phyloP scores from a whole-genome alignment of 2,113 vertebrate species.

The Takifugu bimaculatus region DNA sequence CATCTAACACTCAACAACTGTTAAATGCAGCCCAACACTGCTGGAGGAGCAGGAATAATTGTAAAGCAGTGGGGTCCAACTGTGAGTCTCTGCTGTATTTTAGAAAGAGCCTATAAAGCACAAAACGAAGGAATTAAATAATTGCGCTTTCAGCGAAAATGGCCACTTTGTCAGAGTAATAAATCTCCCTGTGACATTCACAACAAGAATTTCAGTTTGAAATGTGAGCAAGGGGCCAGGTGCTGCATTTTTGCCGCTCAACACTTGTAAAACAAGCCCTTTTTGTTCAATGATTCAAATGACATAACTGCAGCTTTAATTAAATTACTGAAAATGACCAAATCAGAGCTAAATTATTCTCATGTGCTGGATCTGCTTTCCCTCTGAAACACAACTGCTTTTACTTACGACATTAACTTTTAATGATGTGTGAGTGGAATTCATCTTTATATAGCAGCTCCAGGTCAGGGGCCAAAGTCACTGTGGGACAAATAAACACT shows the following conservation, averaged over 20 bases:
- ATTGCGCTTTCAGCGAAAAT: slow-evolving; percentile 6
- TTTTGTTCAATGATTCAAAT: too few relatives aligned
- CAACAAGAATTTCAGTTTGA: slow-evolving; percentile 20
- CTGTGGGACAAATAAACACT: slow-evolving; percentile 31
- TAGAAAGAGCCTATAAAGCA: neutral
- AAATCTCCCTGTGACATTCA: slow-evolving; percentile 27
- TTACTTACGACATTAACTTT: neutral
- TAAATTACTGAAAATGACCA: neutral
- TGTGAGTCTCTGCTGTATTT: neutral
- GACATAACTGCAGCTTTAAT: neutral
- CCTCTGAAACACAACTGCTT: neutral
- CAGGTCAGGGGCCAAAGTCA: slow-evolving; percentile 6
- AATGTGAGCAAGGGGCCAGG: neutral
- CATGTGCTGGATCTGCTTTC: neutral
- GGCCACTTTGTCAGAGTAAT: slow-evolving; percentile 11
- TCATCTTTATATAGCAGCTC: slow-evolving; percentile 11
- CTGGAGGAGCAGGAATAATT: neutral
- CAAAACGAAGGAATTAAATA: slow-evolving; percentile 14
- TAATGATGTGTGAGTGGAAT: neutral
- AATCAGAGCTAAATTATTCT: neutral
- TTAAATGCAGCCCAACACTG: neutral
- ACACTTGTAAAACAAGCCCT: slow-evolving; percentile 2
- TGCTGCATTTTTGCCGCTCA: slow-evolving; percentile 26
- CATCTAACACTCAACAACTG: neutral
- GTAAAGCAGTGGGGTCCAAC: neutral